Percentiles rank a stretch among this genome's conserved stretches.
These are phyloP conservation scores for Actinernus sp. DNA, from an alignment of 92 coral and sea anemone species.

Conservation along the genomic window DNA sequence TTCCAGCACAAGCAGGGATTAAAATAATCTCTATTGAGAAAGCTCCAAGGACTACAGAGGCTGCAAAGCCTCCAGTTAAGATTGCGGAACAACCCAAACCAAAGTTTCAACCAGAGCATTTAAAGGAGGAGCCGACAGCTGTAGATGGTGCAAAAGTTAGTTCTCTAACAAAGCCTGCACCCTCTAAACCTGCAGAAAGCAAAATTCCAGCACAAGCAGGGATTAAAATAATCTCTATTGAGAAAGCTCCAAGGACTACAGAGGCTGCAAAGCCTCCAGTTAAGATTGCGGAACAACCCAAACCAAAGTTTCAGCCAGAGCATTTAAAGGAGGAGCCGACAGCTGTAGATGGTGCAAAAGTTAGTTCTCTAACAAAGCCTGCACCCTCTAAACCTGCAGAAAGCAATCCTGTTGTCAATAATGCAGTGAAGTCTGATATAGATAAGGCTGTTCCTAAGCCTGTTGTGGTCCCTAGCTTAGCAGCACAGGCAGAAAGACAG, in stretches of 20 bases:
- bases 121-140: not conserved
- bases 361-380: not conserved
- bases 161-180: not conserved
- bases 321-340: not conserved
- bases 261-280: conserved; percentile 6
- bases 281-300: conserved; percentile 1
- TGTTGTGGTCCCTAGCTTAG: not conserved
- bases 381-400: conserved; percentile 6
- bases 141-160: conserved; percentile 7
- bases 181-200: conserved; percentile 14
- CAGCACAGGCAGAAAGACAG: not conserved
- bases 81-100: conserved; percentile 6
- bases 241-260: not conserved
- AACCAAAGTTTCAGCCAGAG: conserved; percentile 1
- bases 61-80: conserved; percentile 2
- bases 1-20: conserved; percentile 1
- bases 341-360: conserved; percentile 4
- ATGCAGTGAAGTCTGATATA: not conserved
- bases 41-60: not conserved
- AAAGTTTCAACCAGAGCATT: not conserved
- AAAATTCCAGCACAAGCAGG: conserved; percentile 9
- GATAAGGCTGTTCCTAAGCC: not conserved
- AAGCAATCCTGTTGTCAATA: conserved; percentile 1
- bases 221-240: conserved; percentile 26
- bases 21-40: conserved; percentile 33